Base-by-base conservation (phyloP, 2,797 vertebrate species). In the Pteronotus mesoamericanus region DNA sequence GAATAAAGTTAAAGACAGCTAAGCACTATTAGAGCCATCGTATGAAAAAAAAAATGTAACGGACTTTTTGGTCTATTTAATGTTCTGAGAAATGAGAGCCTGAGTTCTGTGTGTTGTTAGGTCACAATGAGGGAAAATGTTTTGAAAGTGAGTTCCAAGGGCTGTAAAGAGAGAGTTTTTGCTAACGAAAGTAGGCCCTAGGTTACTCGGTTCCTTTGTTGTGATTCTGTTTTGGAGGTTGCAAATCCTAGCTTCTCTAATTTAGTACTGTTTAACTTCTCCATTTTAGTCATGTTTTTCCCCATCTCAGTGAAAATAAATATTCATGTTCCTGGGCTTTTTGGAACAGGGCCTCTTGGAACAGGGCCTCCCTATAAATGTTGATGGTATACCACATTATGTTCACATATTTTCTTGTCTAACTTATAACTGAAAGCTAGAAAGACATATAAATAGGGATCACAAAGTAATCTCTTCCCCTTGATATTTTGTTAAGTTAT, bases 131-230 rank as follows among this genome's bases (percentile, higher is more conserved):
- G 71, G 82, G 51, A 92, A 82, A 68, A 39, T 92, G 57, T 72
- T 94, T 84, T 92, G 44, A 57, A 94, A 94, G 39, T 83, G 46
- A 78, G 34, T 64, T 74, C 29, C 34, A 34, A 68, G 55, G 9
- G 37, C 74, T 72, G 12, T 84, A 78, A n/a, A 79, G 34, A 91
- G 21, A 96, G 64, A 68, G 72, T 44, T 66, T 93, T 80, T 94
- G 82, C 39, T 80, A 51, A 80, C n/a, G 86, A 93, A 93, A 64
- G 10, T 53, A 90, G 61, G 21, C 19, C 77, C 26, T 80, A 74
- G 66, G 24, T 74, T 93, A 85, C 16, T 68, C 51, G 37, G 10
- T 61, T 18, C n/a, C 11, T 69, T 34, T 46, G 53, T 79, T 72
- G 39, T 79, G 37, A 51, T 89, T 69, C 32, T 78, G n/a, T 5